Evolutionary conservation across 2,888 invertebrate genomes (phyloP), one percentile per base, ranked within the genome.

Genomic region (Smittia sp.): DNA sequence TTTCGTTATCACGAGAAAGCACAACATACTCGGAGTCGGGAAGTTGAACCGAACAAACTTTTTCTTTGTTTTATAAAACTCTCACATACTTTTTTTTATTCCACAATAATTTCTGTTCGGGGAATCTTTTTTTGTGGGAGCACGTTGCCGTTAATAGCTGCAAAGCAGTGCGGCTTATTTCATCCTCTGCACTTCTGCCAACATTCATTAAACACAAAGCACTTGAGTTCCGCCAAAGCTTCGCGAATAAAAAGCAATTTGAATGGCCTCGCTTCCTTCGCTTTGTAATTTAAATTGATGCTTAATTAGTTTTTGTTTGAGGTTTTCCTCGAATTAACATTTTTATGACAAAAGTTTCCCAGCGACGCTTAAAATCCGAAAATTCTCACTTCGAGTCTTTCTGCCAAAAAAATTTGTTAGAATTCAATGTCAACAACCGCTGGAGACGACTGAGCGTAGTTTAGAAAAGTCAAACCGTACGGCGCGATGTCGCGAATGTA

Each of bases 81-180:
- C 11, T 46, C 15, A 15, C 46, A 6, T 13, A 46, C 15, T 11
- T 46, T 46, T 46, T n/a, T 46, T 46, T 46, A 46, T 15, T 46
- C 15, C 46, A 46, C n/a, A 46, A n/a, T 46, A 46, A 46, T 46
- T 46, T 32, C n/a, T 46, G 15, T 46, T 46, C n/a, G 46, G 46
- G 46, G 46, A 46, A 46, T 46, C 2, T 6, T 32, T 32, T 32
- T 32, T 46, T 46, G 46, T 46, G 6, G 2, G 11, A 46, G 15
- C 46, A 46, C 15, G 11, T 13, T 2, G n/a, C 15, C 46, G 46
- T 32, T 32, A 32, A 32, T 32, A 32, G 32, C 32, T 32, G 32
- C 32, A 32, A 32, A 32, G 32, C 32, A 32, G 9, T 32, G 32
- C 32, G 32, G 32, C 32, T 32, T n/a, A n/a, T n/a, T n/a, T n/a